phyloP scores from a whole-genome alignment of 2,797 vertebrate genomes.

The Austrolebias charrua region DNA sequence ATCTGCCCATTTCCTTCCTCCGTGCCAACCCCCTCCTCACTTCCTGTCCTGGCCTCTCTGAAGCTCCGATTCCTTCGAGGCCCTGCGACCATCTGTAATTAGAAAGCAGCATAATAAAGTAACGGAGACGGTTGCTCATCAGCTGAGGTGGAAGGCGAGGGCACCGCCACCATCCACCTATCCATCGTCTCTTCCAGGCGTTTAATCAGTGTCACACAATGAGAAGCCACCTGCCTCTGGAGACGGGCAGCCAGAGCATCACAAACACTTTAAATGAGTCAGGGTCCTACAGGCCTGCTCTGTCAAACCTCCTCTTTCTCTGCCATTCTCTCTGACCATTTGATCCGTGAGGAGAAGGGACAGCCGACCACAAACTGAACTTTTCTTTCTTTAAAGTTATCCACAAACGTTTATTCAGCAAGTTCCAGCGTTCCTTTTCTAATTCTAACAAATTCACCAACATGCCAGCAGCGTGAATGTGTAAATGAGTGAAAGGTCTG shows the following conservation, averaged over 20 bases:
- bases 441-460: no score
- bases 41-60: conserved; percentile 66
- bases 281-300: conserved; percentile 19
- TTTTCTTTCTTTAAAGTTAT: no score
- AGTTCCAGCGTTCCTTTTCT: no score
- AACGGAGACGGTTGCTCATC: conserved; percentile 71
- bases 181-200: conserved; percentile 27
- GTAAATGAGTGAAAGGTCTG: no score
- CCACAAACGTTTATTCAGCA: no score
- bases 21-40: conserved; percentile 28
- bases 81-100: conserved; percentile 64
- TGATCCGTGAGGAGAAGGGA: no score
- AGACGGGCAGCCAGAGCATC: conserved; percentile 51
- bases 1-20: conserved; percentile 58
- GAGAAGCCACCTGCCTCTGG: conserved; percentile 63
- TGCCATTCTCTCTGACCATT: no score
- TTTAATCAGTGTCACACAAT: conserved; percentile 75
- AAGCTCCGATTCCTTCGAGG: conserved; percentile 47
- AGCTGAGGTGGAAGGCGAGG: conserved; percentile 21
- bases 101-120: conserved; percentile 73
- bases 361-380: no score
- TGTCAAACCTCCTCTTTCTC: conserved; percentile 2
- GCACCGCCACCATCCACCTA: conserved; percentile 16
- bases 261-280: conserved; percentile 55
- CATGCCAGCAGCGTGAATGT: no score